Evolutionary conservation across 2,888 invertebrate genomes (phyloP).

Genomic region (Pristionchus fissidentatus): DNA sequence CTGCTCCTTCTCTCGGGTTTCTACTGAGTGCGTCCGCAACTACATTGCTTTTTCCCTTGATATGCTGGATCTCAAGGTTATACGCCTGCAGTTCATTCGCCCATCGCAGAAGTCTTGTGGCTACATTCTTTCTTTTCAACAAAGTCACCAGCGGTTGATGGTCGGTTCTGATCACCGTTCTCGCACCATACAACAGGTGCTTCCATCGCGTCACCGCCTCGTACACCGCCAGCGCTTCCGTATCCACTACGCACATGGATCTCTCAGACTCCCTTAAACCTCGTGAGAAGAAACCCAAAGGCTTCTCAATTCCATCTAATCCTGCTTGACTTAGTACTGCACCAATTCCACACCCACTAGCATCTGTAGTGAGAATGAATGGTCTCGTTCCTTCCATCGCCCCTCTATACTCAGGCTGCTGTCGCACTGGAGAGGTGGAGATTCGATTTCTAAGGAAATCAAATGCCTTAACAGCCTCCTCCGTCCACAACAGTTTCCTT

Average conservation of each 20-base stretch:
- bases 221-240: slow-evolving; percentile 55
- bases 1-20: background rate
- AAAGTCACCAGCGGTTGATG: slow-evolving; percentile 50
- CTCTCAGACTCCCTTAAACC: slow-evolving; percentile 48
- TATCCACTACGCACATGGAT: slow-evolving; percentile 51
- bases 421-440: background rate
- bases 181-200: slow-evolving; percentile 48
- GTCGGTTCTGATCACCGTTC: slow-evolving; percentile 51
- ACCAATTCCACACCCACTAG: background rate
- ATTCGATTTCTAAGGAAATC: background rate
- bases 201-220: slow-evolving; percentile 49
- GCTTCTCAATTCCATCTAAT: slow-evolving; percentile 42
- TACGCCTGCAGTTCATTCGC: background rate
- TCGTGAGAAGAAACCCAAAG: slow-evolving; percentile 51
- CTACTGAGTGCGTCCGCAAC: too few species aligned
- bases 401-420: background rate
- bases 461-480: background rate
- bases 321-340: slow-evolving; percentile 48
- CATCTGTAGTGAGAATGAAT: slow-evolving; percentile 21
- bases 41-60: slow-evolving; percentile 49
- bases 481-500: background rate
- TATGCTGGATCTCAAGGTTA: slow-evolving; percentile 39
- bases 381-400: slow-evolving; percentile 3
- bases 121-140: background rate
- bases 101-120: slow-evolving; percentile 31